Percentiles rank a stretch among this genome's conserved stretches.
Evolutionary conservation across 2,797 vertebrate species (phyloP).

Genomic region (Etheostoma nigrum): DNA sequence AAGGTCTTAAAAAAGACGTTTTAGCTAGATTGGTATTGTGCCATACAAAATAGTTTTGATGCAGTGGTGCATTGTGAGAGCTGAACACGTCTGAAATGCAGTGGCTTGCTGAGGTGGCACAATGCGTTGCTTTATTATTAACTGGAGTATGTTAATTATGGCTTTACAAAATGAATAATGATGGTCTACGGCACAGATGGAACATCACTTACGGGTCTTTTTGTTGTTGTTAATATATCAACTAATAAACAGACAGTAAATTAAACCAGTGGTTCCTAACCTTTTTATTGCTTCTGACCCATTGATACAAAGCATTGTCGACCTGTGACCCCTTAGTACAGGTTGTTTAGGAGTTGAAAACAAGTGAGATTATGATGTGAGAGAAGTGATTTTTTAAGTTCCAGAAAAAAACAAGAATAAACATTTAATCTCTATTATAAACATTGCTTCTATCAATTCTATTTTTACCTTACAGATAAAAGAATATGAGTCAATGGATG

Average conservation of each 20-base stretch:
- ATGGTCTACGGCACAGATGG: background rate
- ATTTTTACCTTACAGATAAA: background rate
- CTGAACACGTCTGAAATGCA: slow-evolving; percentile 1
- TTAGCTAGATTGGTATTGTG: background rate
- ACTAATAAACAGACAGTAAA: background rate
- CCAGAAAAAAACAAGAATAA: background rate
- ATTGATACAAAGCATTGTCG: background rate
- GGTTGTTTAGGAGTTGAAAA: background rate
- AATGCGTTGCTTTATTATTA: background rate
- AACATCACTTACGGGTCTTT: background rate
- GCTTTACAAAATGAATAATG: background rate
- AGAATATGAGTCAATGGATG: background rate
- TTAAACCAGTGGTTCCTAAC: background rate
- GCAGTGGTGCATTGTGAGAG: background rate
- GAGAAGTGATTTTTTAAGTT: background rate
- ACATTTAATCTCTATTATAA: background rate
- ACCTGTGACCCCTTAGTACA: background rate
- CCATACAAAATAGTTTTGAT: slow-evolving; percentile 12
- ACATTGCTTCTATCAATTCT: background rate
- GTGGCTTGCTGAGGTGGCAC: slow-evolving; percentile 8
- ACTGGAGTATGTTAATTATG: background rate
- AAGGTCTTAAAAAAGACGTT: background rate
- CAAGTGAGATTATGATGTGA: background rate
- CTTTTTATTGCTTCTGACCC: background rate
- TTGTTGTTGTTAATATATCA: background rate